Base-by-base conservation (phyloP, 2,888 invertebrate genomes). In the Agrilus mali region DNA sequence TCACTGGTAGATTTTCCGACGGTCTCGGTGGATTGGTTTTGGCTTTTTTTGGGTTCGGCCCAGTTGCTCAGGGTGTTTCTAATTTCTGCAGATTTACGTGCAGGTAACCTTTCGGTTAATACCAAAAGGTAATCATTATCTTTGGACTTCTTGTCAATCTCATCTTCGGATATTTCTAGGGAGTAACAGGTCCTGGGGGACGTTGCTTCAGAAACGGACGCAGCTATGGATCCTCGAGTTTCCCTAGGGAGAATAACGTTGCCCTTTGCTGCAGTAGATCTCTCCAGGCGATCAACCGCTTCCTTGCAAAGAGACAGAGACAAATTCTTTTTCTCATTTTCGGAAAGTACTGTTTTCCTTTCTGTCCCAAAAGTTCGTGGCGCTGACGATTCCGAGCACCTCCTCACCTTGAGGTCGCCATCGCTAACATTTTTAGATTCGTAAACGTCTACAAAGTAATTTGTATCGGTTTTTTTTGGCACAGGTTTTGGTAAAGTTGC, bases 301-400 rank as follows among this genome's bases (percentile, higher is more conserved):
- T 87, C 85, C 58, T 78, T 78, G 52, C 86, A 80, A 5, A 87
- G 66, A 2, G 77, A 78, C 64, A 81, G 75, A 0, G 85, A 86
- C 41, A 86, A 69, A 51, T 76, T 72, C 56, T 77, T 77, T 56
- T 86, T 87, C 54, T 86, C 85, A 31, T 70, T 71, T 67, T 86
- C 86, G 35, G 77, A 75, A 55, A 48, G 34, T 7, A 38, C 22
- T 5, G 22, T 20, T 20, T 20, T 3, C n/a, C n/a, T n/a, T n/a
- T n/a, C n/a, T n/a, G n/a, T n/a, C n/a, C n/a, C 20, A 17, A 17
- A 17, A 3, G 17, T 3, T 4, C 5, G 20, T 7, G 20, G 38
- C 10, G 22, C 33, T 12, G 33, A 32, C n/a, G 46, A 38, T 20
- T 70, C 64, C 0, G 72, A 72, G 52, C 70, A 70, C 44, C 71